Conservation (phyloP, 2,797 vertebrate genomes). For the Alosa sapidissima region DNA sequence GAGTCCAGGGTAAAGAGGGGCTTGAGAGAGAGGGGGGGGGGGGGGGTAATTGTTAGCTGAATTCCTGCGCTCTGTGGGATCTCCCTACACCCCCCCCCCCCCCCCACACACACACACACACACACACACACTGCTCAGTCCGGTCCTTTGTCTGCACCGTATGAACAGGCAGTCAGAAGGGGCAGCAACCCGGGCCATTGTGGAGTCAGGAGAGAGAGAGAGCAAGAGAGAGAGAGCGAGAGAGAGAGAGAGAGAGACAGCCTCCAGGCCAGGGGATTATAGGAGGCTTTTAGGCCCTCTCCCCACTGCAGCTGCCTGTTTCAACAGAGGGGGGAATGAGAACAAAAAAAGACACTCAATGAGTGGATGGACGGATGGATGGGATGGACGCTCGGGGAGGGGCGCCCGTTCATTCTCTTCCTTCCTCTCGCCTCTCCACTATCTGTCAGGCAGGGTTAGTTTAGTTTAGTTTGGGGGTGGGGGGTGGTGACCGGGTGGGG, state of each 20-base stretch:
- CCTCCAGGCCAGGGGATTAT: conserved; percentile 55
- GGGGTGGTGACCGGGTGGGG: not conserved
- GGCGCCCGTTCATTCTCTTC: conserved; percentile 41
- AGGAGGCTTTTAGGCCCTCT: conserved; percentile 65
- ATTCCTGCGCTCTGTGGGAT: conserved; percentile 68
- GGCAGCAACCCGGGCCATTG: conserved; percentile 66
- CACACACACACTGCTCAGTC: conserved; percentile 38
- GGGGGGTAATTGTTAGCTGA: conserved; percentile 65
- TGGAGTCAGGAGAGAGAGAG: conserved; percentile 41
- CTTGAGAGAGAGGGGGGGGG: conserved; percentile 38
- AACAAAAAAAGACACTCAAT: conserved; percentile 33
- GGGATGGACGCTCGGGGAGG: conserved; percentile 26
- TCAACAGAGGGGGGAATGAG: conserved; percentile 54
- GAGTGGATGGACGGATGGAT: not conserved
- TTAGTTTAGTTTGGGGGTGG: conserved; percentile 53
- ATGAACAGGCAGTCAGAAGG: conserved; percentile 61
- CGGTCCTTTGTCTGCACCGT: conserved; percentile 65
- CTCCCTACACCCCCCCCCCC: conserved; percentile 40
- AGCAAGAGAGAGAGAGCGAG: conserved; percentile 39
- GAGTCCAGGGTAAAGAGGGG: conserved; percentile 37
- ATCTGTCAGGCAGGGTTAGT: conserved; percentile 73
- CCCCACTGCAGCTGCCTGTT: conserved; percentile 63
- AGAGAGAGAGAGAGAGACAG: not conserved
- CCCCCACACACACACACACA: conserved; percentile 39
- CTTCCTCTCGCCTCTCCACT: conserved; percentile 53